Base-by-base conservation (phyloP, 2,797 vertebrate genomes). In the Syndactyla subalaris region DNA sequence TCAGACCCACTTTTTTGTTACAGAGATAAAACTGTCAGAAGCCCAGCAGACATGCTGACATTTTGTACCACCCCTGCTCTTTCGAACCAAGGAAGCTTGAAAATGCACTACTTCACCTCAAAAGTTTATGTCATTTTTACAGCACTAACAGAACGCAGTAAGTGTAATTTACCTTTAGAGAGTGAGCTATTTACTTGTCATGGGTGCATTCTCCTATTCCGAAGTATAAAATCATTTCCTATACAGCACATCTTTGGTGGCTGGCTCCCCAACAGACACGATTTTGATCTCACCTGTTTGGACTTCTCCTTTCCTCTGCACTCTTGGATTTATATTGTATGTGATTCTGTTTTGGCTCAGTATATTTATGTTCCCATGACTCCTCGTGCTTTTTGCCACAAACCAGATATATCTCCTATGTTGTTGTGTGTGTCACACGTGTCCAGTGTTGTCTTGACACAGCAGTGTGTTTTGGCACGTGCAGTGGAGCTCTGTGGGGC, bases 401-500 rank as follows among this genome's bases (percentile, higher is more conserved):
- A 65, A 49, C 22, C 17, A 43, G 32, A 7, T 14, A 19, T 4
- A 22, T 11, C 9, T 3, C 3, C 54, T 49, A 0, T 17, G 18
- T 21, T 38, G 10, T 20, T 36, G 9, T 1, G 1, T 12, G 29
- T 10, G 45, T 41, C 38, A 2, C 0, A 0, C 22, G 3, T 6
- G 7, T 39, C 46, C 1, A 1, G 18, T 7, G 27, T 5, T 80
- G 9, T 27, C 34, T 22, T 24, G 32, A 26, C 8, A 1, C 7
- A 12, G 4, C 41, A 7, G 38, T 1, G 17, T 9, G 15, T 18
- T 68, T 68, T 58, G 46, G 14, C 49, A 13, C 6, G 22, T 11
- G 13, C n/a, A 32, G 46, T 4, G 26, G 9, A 45, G 70, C 2
- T 10, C 36, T 43, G 12, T 27, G 65, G 61, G n/a, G 49, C 48